These are phyloP conservation scores for Idaea straminata DNA, from an alignment of 2,888 invertebrate genomes.

Conservation along the genomic window DNA sequence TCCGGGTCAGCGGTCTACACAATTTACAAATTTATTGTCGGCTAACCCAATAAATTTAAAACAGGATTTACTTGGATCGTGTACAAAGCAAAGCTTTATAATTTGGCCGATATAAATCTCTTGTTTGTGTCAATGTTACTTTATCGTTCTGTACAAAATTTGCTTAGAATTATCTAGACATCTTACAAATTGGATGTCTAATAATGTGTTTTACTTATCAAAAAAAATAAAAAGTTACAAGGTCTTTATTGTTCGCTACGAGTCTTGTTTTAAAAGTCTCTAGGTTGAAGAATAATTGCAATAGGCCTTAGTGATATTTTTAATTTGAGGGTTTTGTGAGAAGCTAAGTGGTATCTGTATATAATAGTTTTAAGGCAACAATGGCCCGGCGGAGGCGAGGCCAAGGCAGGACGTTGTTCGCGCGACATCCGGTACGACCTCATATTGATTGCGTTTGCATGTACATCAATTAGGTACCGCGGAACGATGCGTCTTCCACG, in stretches of 20 bases:
- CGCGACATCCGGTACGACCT: slow-evolving; percentile 62
- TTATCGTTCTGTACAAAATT: slow-evolving; percentile 44
- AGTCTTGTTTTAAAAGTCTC: background rate
- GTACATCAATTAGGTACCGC: slow-evolving; percentile 76
- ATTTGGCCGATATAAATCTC: slow-evolving; percentile 73
- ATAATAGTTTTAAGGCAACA: slow-evolving; percentile 12
- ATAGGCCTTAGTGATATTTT: background rate
- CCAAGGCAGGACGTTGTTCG: slow-evolving; percentile 35
- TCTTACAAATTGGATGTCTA: slow-evolving; percentile 20
- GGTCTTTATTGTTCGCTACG: too few relatives aligned
- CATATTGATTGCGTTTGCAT: slow-evolving; percentile 78
- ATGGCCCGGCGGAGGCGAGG: slow-evolving; percentile 14
- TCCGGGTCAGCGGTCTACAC: slow-evolving; percentile 70
- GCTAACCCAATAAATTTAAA: slow-evolving; percentile 76
- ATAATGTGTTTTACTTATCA: background rate
- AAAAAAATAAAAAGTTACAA: too few relatives aligned
- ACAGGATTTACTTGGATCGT: slow-evolving; percentile 70
- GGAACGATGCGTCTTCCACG: slow-evolving; percentile 71
- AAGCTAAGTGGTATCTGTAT: slow-evolving; percentile 9
- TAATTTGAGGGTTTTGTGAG: background rate
- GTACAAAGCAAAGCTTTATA: slow-evolving; percentile 73
- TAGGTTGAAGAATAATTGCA: background rate
- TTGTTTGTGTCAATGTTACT: slow-evolving; percentile 53
- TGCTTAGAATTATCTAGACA: slow-evolving; percentile 18
- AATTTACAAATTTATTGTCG: slow-evolving; percentile 75